A percentile compares a stretch with the other conserved stretches of the same genome.
Evolutionary conservation across 2,888 invertebrate species (phyloP).

Genomic region (Hesperia comma): DNA sequence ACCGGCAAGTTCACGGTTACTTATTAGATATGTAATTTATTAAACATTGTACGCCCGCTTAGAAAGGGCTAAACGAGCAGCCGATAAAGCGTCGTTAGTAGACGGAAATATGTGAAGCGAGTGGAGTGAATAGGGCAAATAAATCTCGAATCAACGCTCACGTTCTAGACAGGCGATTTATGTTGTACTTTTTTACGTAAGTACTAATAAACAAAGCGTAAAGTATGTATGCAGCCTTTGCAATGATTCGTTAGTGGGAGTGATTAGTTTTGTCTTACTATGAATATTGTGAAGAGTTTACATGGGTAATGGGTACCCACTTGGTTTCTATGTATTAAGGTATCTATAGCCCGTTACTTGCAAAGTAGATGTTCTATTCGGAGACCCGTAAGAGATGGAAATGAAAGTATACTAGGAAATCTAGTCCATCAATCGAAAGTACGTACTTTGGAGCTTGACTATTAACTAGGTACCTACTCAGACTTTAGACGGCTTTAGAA

Average conservation of each 20-base stretch:
- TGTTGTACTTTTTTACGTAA: background rate
- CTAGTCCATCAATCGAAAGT: no score
- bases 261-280: background rate
- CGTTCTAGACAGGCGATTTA: conserved; percentile 17
- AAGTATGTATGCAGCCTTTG: background rate
- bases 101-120: conserved; percentile 32
- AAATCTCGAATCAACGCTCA: conserved; percentile 35
- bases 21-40: conserved; percentile 70
- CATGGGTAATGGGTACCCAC: no score
- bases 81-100: conserved; percentile 57
- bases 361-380: no score
- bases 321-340: no score
- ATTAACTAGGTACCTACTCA: no score
- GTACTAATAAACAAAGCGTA: background rate
- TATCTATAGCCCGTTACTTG: no score
- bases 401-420: no score
- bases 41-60: conserved; percentile 59
- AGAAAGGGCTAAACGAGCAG: conserved; percentile 60
- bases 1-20: conserved; percentile 73
- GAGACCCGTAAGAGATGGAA: no score
- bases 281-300: no score
- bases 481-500: no score
- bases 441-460: no score
- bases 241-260: background rate
- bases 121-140: conserved; percentile 32